A percentile compares a stretch with the other conserved stretches of the same genome.
Evolutionary conservation across 1,140 invertebrate species (phyloP).

Genomic region (Eumeta japonica): DNA sequence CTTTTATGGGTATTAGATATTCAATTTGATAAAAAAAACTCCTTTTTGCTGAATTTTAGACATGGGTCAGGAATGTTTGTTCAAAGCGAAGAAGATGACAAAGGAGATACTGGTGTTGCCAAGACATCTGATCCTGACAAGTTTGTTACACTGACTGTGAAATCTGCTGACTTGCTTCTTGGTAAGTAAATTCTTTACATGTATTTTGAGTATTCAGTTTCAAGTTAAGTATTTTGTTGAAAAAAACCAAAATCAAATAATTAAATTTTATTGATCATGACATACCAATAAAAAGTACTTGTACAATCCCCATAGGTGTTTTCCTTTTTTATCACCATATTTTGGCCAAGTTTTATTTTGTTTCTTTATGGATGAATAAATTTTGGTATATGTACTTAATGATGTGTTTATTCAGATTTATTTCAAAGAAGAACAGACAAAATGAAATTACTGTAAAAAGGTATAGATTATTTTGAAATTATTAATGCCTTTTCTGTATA

Average conservation of each 20-base stretch:
- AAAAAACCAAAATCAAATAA: neutral
- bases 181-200: slow-evolving; percentile 25
- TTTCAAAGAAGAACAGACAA: too few species aligned
- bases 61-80: slow-evolving; percentile 59
- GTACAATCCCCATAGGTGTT: too few species aligned
- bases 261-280: neutral
- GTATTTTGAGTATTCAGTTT: neutral
- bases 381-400: too few species aligned
- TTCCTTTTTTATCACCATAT: slow-evolving; percentile 2
- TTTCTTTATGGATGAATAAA: too few species aligned
- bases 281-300: neutral
- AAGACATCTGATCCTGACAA: slow-evolving; percentile 72
- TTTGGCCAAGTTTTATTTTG: too few species aligned
- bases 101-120: slow-evolving; percentile 57
- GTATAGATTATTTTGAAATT: too few species aligned
- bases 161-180: slow-evolving; percentile 67
- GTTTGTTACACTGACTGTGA: slow-evolving; percentile 67
- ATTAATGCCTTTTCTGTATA: too few species aligned
- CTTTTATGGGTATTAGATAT: neutral
- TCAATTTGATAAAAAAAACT: slow-evolving; percentile 13
- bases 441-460: too few species aligned
- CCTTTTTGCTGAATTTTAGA: slow-evolving; percentile 22
- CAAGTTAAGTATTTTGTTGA: neutral
- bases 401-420: too few species aligned
- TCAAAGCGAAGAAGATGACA: slow-evolving; percentile 31